phyloP scores from a whole-genome alignment of 2,888 invertebrate genomes.

The Phyto melanocephala region DNA sequence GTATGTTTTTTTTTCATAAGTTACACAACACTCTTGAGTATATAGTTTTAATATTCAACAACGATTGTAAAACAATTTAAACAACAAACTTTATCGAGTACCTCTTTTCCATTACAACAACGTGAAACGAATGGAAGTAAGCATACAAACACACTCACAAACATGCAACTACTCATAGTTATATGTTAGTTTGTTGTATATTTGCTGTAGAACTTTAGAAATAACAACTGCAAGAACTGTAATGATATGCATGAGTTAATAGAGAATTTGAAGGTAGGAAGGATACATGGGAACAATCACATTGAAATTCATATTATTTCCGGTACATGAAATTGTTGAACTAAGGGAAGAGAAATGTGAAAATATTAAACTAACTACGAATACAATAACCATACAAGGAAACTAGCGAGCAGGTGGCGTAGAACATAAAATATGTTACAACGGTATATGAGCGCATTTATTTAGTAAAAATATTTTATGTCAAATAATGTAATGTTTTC shows the following conservation, averaged over 20 bases:
- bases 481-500: no score
- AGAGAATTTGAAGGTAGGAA: conserved; percentile 29
- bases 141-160: neutral
- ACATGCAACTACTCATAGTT: neutral
- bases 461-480: no score
- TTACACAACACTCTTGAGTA: conserved; percentile 44
- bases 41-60: conserved; percentile 56
- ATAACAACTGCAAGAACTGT: neutral
- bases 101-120: neutral
- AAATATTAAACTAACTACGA: neutral
- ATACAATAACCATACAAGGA: neutral
- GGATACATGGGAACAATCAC: conserved; percentile 44
- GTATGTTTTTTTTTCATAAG: neutral
- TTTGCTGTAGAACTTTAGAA: neutral
- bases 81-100: conserved; percentile 50
- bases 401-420: no score
- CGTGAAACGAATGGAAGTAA: neutral
- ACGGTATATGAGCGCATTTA: no score
- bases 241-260: conserved; percentile 55
- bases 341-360: neutral
- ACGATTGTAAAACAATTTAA: conserved; percentile 58
- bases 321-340: conserved; percentile 20
- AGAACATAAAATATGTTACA: no score
- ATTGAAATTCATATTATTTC: conserved; percentile 40
- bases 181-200: neutral